Conservation (phyloP, 2,888 invertebrate species). For the Sialis lutaria region DNA sequence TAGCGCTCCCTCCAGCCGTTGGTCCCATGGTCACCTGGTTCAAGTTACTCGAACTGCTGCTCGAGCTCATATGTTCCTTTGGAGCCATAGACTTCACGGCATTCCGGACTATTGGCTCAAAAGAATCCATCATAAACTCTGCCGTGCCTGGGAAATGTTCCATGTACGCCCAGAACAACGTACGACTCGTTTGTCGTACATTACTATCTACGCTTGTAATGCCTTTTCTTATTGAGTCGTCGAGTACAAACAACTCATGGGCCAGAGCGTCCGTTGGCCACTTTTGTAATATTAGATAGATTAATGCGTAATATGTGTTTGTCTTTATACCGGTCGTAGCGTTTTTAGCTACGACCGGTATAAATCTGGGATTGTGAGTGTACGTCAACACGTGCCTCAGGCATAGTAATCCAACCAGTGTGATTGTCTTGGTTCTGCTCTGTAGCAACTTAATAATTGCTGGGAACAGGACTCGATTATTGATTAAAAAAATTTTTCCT, state of each 20-base stretch:
- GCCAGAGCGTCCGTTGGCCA: conserved; percentile 79
- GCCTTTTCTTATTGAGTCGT: conserved; percentile 72
- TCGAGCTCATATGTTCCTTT: conserved; percentile 35
- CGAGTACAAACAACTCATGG: conserved; percentile 52
- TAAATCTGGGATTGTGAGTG: conserved; percentile 64
- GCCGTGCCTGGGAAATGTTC: conserved; percentile 84
- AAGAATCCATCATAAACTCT: conserved; percentile 59
- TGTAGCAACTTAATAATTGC: conserved; percentile 79
- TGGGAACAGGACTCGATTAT: conserved; percentile 65
- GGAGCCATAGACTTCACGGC: conserved; percentile 25
- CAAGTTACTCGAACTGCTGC: conserved; percentile 33
- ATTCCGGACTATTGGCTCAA: conserved; percentile 63
- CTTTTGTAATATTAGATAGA: conserved; percentile 63
- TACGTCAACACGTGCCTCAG: conserved; percentile 76
- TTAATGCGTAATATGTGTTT: conserved; percentile 57
- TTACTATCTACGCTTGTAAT: conserved; percentile 88
- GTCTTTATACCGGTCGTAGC: conserved; percentile 72
- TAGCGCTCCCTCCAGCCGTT: conserved; percentile 20
- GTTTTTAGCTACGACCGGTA: conserved; percentile 61
- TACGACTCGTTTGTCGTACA: conserved; percentile 65
- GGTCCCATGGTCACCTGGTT: conserved; percentile 24
- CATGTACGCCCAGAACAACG: conserved; percentile 83
- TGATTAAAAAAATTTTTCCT: too few species aligned
- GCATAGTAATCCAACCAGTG: conserved; percentile 72
- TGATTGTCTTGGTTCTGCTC: conserved; percentile 89